Conservation (phyloP, 2,113 vertebrate genomes). For the Rhagologus leucostigma region DNA sequence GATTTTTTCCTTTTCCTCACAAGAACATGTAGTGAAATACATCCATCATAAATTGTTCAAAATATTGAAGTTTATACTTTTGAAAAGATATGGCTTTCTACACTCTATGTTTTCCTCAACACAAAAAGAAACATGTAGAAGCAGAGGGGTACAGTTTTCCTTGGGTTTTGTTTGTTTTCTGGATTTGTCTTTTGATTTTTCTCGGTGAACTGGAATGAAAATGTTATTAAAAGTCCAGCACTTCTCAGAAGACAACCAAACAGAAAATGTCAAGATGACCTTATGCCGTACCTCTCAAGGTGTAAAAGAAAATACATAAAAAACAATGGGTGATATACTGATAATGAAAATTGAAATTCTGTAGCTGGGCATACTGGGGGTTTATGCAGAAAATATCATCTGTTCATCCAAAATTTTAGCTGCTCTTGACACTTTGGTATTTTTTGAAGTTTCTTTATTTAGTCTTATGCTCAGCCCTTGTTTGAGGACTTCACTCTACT, state of each 20-base stretch:
- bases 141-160: background rate
- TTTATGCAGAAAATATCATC: background rate
- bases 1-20: background rate
- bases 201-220: background rate
- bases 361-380: background rate
- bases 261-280: background rate
- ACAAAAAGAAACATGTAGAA: background rate
- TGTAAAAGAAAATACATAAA: background rate
- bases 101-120: background rate
- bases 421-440: conserved; percentile 12
- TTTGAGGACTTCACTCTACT: background rate
- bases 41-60: background rate
- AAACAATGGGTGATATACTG: background rate
- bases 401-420: background rate
- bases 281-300: background rate
- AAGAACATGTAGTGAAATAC: background rate
- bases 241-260: background rate
- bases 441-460: background rate
- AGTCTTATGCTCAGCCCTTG: background rate
- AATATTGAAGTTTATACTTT: background rate
- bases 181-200: background rate
- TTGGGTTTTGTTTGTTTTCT: background rate
- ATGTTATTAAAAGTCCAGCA: background rate
- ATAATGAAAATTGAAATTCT: background rate
- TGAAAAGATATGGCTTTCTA: background rate